Evolutionary conservation across 2,888 invertebrate species (phyloP).

Genomic region (Dermolepida albohirtum): DNA sequence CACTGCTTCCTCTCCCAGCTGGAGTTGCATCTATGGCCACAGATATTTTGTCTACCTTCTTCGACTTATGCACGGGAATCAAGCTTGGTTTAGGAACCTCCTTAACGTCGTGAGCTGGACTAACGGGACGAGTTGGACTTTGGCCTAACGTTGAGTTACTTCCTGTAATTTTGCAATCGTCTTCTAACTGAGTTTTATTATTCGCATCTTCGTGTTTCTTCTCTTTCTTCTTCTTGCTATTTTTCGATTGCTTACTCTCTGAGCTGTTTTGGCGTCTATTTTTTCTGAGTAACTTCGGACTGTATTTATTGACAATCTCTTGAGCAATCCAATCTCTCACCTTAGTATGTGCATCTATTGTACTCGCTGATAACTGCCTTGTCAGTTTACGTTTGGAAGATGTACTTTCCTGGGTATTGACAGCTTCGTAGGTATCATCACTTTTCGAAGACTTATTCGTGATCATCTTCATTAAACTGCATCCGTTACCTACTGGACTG

Average conservation of each 20-base stretch:
- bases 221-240: slow-evolving; percentile 55
- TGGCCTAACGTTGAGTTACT: slow-evolving; percentile 58
- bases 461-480: slow-evolving; percentile 72
- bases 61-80: slow-evolving; percentile 43
- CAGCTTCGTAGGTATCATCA: slow-evolving; percentile 68
- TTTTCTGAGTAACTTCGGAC: slow-evolving; percentile 74
- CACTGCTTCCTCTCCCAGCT: slow-evolving; percentile 77
- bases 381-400: slow-evolving; percentile 75
- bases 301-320: slow-evolving; percentile 79
- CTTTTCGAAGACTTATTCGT: slow-evolving; percentile 64
- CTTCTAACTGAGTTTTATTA: slow-evolving; percentile 28
- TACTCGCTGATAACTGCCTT: slow-evolving; percentile 81
- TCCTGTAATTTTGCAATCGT: slow-evolving; percentile 45
- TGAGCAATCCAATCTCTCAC: slow-evolving; percentile 89
- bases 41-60: slow-evolving; percentile 76
- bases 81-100: slow-evolving; percentile 35
- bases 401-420: slow-evolving; percentile 67
- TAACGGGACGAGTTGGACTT: slow-evolving; percentile 62
- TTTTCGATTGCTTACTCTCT: slow-evolving; percentile 59
- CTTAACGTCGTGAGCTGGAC: slow-evolving; percentile 53
- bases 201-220: slow-evolving; percentile 34
- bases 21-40: slow-evolving; percentile 85
- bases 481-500: slow-evolving; percentile 68
- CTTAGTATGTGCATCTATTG: slow-evolving; percentile 87
- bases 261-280: slow-evolving; percentile 54